Conservation (phyloP, 2,113 vertebrate species). For the Alligator mississippiensis region DNA sequence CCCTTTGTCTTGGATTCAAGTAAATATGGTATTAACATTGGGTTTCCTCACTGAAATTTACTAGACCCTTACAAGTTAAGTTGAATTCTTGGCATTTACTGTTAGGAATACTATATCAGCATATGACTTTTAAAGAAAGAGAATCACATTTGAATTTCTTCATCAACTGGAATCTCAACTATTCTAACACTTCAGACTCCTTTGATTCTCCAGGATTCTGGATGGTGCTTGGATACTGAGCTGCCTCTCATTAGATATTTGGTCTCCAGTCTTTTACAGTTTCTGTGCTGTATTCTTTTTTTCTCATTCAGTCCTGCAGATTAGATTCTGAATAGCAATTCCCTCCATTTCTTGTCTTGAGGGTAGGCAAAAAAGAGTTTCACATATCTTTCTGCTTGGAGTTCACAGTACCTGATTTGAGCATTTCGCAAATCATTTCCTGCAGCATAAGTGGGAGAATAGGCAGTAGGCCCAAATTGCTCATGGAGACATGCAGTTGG, state of each 20-base stretch:
- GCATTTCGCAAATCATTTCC: conserved; percentile 10
- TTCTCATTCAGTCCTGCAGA: neutral
- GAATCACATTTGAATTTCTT: neutral
- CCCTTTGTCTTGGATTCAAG: neutral
- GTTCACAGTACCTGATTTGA: neutral
- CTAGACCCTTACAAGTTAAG: neutral
- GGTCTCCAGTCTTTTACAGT: neutral
- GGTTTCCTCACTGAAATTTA: neutral
- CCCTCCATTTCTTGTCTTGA: conserved; percentile 17
- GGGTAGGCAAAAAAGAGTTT: neutral
- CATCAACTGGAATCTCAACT: neutral
- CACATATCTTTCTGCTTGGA: neutral
- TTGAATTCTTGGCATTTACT: neutral
- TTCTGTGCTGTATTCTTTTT: neutral
- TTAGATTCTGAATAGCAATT: conserved; percentile 16
- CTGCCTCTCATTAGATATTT: neutral
- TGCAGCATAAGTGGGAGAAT: conserved; percentile 31
- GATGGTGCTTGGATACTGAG: neutral
- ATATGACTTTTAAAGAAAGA: neutral
- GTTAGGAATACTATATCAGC: neutral
- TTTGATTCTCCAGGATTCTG: neutral
- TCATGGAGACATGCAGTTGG: conserved; percentile 13
- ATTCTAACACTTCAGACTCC: neutral
- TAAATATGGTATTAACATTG: neutral
- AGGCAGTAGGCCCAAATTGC: conserved; percentile 37